Percentiles rank a stretch among this genome's conserved stretches.
Conservation (phyloP, 2,797 vertebrate species). For the Nannoperca obscura region DNA sequence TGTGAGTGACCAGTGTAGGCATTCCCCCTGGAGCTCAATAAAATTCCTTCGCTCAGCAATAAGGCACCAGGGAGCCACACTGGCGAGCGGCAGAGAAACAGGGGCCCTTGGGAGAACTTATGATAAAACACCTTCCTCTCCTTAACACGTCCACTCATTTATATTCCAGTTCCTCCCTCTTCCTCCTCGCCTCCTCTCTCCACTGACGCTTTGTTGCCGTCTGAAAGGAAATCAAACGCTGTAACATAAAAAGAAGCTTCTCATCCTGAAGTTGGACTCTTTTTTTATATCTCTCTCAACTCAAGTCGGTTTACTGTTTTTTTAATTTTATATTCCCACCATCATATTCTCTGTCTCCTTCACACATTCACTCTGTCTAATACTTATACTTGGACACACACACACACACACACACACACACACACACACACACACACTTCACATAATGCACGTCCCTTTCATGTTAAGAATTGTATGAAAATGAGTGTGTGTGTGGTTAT, state of each 20-base stretch:
- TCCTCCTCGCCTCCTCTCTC: conserved; percentile 6
- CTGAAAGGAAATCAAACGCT: conserved; percentile 58
- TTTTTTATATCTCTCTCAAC: conserved; percentile 5
- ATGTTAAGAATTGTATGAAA: neutral
- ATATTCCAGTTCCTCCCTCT: conserved; percentile 19
- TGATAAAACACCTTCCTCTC: conserved; percentile 63
- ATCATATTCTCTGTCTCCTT: conserved; percentile 30
- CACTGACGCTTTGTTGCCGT: conserved; percentile 51
- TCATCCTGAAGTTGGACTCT: conserved; percentile 36
- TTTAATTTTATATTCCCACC: neutral
- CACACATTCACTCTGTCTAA: neutral
- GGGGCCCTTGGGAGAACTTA: conserved; percentile 41
- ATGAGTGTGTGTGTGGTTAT: accelerated
- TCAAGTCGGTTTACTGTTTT: conserved; percentile 20
- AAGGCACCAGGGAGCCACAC: conserved; percentile 21
- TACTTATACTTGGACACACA: neutral
- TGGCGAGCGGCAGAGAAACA: conserved; percentile 21
- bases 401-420: neutral
- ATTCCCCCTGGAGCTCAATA: conserved; percentile 54
- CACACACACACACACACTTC: neutral
- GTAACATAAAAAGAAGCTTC: conserved; percentile 55
- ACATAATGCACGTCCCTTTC: neutral
- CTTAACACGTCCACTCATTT: conserved; percentile 57
- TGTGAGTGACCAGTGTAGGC: conserved; percentile 18
- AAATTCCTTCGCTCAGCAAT: conserved; percentile 46